Percentiles rank a stretch among this genome's conserved stretches.
These are phyloP conservation scores for Caloenas nicobarica DNA, from an alignment of 2,113 vertebrate genomes.

Conservation along the genomic window DNA sequence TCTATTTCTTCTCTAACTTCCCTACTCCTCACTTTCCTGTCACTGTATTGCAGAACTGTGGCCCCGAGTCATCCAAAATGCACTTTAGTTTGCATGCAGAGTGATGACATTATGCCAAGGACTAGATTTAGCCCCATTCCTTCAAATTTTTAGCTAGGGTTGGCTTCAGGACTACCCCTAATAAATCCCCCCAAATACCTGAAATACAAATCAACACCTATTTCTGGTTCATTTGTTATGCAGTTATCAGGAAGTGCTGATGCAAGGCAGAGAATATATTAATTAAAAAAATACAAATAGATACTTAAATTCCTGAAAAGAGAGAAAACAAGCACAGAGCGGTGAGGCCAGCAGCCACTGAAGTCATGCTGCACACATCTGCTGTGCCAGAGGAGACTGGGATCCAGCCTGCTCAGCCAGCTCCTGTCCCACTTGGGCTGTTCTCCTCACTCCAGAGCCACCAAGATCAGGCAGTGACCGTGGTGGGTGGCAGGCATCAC, in stretches of 20 bases:
- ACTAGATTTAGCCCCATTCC: background rate
- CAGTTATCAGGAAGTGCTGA: background rate
- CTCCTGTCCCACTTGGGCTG: background rate
- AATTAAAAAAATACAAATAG: background rate
- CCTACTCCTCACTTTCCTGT: background rate
- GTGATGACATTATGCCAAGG: background rate
- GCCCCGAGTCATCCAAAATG: background rate
- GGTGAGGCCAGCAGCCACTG: background rate
- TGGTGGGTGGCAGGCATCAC: background rate
- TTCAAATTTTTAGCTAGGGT: background rate
- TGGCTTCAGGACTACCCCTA: background rate
- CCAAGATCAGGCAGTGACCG: rapidly evolving
- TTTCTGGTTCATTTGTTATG: background rate
- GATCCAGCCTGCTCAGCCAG: background rate
- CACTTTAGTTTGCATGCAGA: background rate
- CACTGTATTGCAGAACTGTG: background rate
- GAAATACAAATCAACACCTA: background rate
- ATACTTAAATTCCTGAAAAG: background rate
- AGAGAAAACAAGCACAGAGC: background rate
- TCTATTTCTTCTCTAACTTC: background rate
- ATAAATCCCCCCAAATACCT: background rate
- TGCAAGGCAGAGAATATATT: background rate
- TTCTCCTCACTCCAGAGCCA: background rate
- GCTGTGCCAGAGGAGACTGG: background rate
- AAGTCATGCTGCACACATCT: background rate